Evolutionary conservation across 2,797 vertebrate species (phyloP).

Genomic region (Myiotriccus ornatus): DNA sequence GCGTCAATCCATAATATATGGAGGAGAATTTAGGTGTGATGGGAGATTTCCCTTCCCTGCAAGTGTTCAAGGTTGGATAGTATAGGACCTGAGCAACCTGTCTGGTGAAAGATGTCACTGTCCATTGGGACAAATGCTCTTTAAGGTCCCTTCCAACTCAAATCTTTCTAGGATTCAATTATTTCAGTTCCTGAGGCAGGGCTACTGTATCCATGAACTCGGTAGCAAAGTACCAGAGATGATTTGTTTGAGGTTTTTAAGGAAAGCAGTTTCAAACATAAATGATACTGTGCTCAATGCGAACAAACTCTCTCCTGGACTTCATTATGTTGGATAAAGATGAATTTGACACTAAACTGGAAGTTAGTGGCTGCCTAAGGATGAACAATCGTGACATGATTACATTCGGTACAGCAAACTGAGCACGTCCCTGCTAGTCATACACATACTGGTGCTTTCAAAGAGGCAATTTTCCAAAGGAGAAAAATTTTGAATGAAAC

Average conservation of each 20-base stretch:
- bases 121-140: not conserved
- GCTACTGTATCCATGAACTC: not conserved
- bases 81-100: not conserved
- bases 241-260: not conserved
- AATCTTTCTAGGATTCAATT: not conserved
- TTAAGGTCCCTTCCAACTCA: not conserved
- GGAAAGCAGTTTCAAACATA: not conserved
- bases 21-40: fast-evolving
- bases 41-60: not conserved
- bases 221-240: not conserved
- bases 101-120: not conserved
- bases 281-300: not conserved
- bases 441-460: not conserved
- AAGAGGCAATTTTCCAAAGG: not conserved
- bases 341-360: not conserved
- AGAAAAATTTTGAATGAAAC: conserved; percentile 19
- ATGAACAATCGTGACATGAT: not conserved
- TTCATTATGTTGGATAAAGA: not conserved
- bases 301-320: not conserved
- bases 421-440: not conserved
- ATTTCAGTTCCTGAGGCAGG: not conserved
- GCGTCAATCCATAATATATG: not conserved
- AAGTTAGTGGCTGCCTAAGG: not conserved
- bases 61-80: not conserved
- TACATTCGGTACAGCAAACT: not conserved